Conservation (phyloP, 2,888 invertebrate genomes). For the Esperia sulphurella region DNA sequence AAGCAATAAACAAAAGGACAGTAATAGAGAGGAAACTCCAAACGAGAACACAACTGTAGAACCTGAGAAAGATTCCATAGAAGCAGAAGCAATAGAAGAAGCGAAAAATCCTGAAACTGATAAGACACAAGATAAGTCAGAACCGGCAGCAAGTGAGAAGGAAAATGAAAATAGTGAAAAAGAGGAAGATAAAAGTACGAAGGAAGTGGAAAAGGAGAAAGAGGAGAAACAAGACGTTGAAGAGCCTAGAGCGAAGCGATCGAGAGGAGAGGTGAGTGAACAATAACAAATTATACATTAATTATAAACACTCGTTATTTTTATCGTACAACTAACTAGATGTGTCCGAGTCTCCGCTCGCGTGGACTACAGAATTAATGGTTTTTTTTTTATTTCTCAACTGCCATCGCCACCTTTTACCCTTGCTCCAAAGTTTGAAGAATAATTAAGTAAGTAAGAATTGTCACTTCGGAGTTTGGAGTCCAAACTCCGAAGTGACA, state of each 20-base stretch:
- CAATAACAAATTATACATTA: too few relatives aligned
- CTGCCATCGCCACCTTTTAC: too few relatives aligned
- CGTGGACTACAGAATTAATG: too few relatives aligned
- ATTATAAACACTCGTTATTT: too few relatives aligned
- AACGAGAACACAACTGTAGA: not conserved
- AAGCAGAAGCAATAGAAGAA: not conserved
- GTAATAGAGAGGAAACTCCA: conserved; percentile 6
- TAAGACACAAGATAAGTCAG: not conserved
- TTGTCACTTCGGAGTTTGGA: too few relatives aligned
- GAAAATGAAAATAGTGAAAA: conserved; percentile 9
- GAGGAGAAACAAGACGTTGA: conserved; percentile 35
- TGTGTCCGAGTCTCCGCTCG: too few relatives aligned
- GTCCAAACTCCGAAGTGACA: too few relatives aligned
- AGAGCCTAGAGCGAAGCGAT: conserved; percentile 64
- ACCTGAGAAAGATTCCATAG: not conserved
- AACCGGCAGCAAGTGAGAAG: conserved; percentile 7
- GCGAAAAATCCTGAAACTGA: not conserved
- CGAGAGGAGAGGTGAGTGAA: conserved; percentile 64
- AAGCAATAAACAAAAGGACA: conserved; percentile 15
- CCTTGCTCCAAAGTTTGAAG: too few relatives aligned
- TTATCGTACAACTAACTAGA: too few relatives aligned
- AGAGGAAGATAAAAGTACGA: conserved; percentile 17
- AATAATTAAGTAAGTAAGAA: too few relatives aligned
- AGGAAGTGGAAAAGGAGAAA: conserved; percentile 29
- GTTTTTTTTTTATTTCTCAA: too few relatives aligned